A percentile compares a stretch with the other conserved stretches of the same genome.
phyloP scores from a whole-genome alignment of 1,140 invertebrate species.

The Anastatus disparis region DNA sequence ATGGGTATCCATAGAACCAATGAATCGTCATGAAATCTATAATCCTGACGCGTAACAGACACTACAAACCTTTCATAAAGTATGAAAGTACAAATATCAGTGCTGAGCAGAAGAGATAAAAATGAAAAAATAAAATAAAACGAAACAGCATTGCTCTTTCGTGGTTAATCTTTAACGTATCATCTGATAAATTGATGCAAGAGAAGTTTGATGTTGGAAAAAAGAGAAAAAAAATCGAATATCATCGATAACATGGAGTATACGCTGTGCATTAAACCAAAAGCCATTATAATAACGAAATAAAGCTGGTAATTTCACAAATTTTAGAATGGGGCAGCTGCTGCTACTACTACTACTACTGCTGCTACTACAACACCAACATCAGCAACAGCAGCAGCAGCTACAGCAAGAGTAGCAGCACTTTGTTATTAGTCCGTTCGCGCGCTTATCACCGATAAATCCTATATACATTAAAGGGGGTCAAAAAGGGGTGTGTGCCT shows the following conservation, averaged over 20 bases:
- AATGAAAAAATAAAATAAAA: not conserved
- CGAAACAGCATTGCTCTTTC: not conserved
- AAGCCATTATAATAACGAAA: conserved; percentile 18
- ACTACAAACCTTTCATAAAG: not conserved
- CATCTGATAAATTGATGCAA: conserved; percentile 12
- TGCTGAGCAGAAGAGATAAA: not conserved
- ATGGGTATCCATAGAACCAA: not conserved
- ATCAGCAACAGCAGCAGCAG: not conserved
- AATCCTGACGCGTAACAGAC: not conserved
- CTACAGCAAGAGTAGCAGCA: not conserved
- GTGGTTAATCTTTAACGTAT: not conserved
- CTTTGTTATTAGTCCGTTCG: conserved; percentile 24
- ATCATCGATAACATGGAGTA: not conserved
- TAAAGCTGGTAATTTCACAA: conserved; percentile 30
- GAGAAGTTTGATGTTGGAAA: too few species aligned
- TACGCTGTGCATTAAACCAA: not conserved
- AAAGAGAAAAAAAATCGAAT: not conserved
- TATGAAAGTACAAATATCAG: too few species aligned
- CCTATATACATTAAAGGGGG: too few species aligned
- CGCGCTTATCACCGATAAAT: conserved; percentile 25
- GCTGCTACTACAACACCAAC: too few species aligned
- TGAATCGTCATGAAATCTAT: not conserved
- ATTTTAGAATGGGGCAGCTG: not conserved
- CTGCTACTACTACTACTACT: too few species aligned
- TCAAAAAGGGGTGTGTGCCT: not conserved